phyloP scores from a whole-genome alignment of 2,888 invertebrate genomes.

The Venusia cambrica region DNA sequence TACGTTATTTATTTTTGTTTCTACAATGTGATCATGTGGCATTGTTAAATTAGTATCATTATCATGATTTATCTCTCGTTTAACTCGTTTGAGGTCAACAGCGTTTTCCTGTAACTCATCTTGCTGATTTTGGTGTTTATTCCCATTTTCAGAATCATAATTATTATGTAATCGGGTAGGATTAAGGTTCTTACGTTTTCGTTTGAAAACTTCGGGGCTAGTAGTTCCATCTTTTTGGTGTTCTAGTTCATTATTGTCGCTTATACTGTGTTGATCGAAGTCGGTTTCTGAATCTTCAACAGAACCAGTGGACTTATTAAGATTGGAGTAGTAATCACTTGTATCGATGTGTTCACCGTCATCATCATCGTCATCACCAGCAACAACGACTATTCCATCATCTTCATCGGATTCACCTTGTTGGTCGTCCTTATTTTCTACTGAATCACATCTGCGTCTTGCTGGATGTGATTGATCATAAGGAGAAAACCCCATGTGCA shows the following conservation, averaged over 20 bases:
- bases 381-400: constrained; percentile 89
- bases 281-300: constrained; percentile 70
- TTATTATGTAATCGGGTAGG: constrained; percentile 88
- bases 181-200: constrained; percentile 94
- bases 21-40: constrained; percentile 31
- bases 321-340: constrained; percentile 65
- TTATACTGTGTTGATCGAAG: constrained; percentile 65
- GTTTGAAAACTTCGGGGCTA: constrained; percentile 84
- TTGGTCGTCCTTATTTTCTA: constrained; percentile 81
- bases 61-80: constrained; percentile 46
- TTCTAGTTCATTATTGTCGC: constrained; percentile 65
- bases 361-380: constrained; percentile 89
- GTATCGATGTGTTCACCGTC: constrained; percentile 80
- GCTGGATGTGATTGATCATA: constrained; percentile 60
- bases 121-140: constrained; percentile 40
- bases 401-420: constrained; percentile 86
- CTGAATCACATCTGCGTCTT: constrained; percentile 58
- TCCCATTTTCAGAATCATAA: constrained; percentile 40
- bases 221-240: constrained; percentile 72
- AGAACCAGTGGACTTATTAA: constrained; percentile 65
- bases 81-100: constrained; percentile 62
- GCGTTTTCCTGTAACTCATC: constrained; percentile 49
- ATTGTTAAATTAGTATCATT: constrained; percentile 28
- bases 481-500: constrained; percentile 60
- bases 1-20: constrained; percentile 58